These are phyloP conservation scores for Acipenser ruthenus DNA, from an alignment of 2,797 vertebrate species.

Conservation along the genomic window DNA sequence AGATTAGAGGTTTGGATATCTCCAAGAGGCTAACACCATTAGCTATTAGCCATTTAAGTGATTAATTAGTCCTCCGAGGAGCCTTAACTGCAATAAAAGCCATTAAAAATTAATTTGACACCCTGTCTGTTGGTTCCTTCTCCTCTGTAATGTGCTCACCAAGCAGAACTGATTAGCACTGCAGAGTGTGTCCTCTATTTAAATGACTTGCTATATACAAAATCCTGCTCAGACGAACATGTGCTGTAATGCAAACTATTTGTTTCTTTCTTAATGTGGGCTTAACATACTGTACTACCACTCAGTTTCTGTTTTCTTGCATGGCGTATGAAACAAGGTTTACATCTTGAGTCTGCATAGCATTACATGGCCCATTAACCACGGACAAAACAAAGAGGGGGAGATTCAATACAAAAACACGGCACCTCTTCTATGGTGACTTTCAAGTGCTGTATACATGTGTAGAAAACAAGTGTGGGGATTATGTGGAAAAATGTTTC, in stretches of 20 bases:
- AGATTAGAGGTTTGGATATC: slow-evolving; percentile 13
- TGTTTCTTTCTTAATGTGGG: too few species aligned
- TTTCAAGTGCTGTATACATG: too few species aligned
- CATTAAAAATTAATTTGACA: slow-evolving; percentile 53
- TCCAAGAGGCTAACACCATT: slow-evolving; percentile 1
- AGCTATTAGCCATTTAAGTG: slow-evolving; percentile 11
- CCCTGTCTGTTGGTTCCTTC: slow-evolving; percentile 37
- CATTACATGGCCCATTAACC: too few species aligned
- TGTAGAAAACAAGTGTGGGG: too few species aligned
- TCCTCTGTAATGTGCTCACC: slow-evolving; percentile 32
- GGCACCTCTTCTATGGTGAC: too few species aligned
- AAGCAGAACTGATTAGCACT: slow-evolving; percentile 46
- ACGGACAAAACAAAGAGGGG: too few species aligned
- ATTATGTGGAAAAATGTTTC: too few species aligned
- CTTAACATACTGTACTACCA: too few species aligned
- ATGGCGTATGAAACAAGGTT: too few species aligned
- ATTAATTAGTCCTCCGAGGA: slow-evolving; percentile 19
- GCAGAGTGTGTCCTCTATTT: slow-evolving; percentile 21
- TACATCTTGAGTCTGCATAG: too few species aligned
- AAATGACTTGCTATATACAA: slow-evolving; percentile 14
- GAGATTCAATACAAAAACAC: neutral
- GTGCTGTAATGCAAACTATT: neutral
- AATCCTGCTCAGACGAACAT: slow-evolving; percentile 1
- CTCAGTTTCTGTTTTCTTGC: too few species aligned
- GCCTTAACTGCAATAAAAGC: slow-evolving; percentile 41